These are phyloP conservation scores for Cygnus buccinator DNA, from an alignment of 2,113 vertebrate genomes.

Conservation along the genomic window DNA sequence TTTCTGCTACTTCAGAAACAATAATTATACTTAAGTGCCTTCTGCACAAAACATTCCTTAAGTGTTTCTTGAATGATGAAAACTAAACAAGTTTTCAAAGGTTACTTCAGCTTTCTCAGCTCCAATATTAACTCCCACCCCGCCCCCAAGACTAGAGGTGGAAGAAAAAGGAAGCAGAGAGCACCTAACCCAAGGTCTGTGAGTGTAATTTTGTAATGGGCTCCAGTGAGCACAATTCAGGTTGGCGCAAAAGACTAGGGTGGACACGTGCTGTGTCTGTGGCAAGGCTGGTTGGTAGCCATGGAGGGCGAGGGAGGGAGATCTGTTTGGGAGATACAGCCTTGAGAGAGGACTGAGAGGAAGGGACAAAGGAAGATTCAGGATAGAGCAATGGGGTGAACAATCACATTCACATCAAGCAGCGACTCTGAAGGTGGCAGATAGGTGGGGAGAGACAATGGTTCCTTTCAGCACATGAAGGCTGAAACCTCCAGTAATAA, in stretches of 20 bases:
- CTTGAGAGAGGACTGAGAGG: background rate
- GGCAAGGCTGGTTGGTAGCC: background rate
- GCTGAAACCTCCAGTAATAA: background rate
- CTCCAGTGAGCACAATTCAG: background rate
- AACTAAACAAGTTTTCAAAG: background rate
- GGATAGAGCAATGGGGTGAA: background rate
- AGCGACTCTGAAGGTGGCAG: background rate
- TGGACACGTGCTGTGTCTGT: rapidly evolving
- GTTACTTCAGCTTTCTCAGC: background rate
- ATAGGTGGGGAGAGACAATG: rapidly evolving
- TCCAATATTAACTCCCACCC: background rate
- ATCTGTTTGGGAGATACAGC: rapidly evolving
- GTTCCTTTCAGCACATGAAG: background rate
- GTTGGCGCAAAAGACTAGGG: background rate
- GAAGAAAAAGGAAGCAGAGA: background rate
- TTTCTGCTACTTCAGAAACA: background rate
- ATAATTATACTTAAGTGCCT: background rate
- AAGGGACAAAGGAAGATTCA: background rate
- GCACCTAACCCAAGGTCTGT: background rate
- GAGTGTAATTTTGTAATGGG: background rate
- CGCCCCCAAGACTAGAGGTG: background rate
- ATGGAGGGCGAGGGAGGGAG: background rate
- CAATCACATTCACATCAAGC: background rate
- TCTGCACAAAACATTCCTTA: background rate
- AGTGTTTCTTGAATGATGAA: background rate